These are phyloP conservation scores for Meda fulgida DNA, from an alignment of 2,797 vertebrate species.

Conservation along the genomic window DNA sequence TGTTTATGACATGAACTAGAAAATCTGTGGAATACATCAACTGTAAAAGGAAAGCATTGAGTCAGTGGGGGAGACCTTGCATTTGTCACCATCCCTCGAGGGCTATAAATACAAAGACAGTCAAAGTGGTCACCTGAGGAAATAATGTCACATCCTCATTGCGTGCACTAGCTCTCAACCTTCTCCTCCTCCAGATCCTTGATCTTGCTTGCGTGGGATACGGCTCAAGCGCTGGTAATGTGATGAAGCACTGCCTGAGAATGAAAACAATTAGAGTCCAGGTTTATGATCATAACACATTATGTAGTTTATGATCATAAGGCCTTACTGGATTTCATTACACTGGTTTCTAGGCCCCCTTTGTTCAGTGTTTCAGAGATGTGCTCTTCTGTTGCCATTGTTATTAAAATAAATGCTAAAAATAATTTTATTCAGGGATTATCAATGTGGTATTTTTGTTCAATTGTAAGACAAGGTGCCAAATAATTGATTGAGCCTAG, in stretches of 20 bases:
- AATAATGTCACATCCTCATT: conserved; percentile 20
- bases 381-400: background rate
- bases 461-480: background rate
- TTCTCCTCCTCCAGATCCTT: background rate
- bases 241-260: background rate
- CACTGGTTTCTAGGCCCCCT: background rate
- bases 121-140: conserved; percentile 28
- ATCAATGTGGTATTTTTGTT: background rate
- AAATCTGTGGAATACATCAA: background rate
- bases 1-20: conserved; percentile 5
- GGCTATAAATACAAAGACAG: conserved; percentile 24
- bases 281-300: background rate
- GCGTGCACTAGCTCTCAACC: conserved; percentile 28
- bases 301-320: background rate
- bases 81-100: conserved; percentile 44
- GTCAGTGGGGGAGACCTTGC: conserved; percentile 28
- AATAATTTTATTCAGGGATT: background rate
- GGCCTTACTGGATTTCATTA: background rate
- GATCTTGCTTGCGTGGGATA: background rate
- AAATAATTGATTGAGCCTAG: background rate
- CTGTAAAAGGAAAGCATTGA: conserved; percentile 9
- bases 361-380: background rate
- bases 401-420: background rate
- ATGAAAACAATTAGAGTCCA: background rate
- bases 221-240: background rate